Conservation (phyloP, 1,140 invertebrate species). For the Thereuonema tuberculata region DNA sequence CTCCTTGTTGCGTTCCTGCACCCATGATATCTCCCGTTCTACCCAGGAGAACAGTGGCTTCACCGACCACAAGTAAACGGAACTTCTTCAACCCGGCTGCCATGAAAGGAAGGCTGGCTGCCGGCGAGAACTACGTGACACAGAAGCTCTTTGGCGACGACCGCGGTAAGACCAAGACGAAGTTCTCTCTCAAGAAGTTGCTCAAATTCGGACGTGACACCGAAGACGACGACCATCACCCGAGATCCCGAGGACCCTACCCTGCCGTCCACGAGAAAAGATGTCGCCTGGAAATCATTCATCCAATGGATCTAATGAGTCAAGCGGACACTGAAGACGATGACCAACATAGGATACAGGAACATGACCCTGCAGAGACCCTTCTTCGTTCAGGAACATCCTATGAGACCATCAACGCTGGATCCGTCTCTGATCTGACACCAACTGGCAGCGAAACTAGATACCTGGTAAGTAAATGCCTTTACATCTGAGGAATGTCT, state of each 20-base stretch:
- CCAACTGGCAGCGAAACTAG: no score
- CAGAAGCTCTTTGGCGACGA: neutral
- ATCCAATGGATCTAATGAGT: slow-evolving; percentile 54
- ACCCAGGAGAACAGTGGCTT: neutral
- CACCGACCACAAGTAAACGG: slow-evolving; percentile 6
- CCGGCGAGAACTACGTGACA: neutral
- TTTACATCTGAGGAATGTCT: no score
- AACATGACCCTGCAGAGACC: no score
- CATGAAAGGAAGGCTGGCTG: neutral
- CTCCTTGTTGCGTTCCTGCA: slow-evolving; percentile 4
- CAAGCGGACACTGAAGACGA: neutral
- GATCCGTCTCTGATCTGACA: no score
- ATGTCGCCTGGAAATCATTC: slow-evolving; percentile 58
- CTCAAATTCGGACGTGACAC: slow-evolving; percentile 56
- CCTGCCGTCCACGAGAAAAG: slow-evolving; percentile 19
- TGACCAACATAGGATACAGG: no score
- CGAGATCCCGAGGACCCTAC: slow-evolving; percentile 22
- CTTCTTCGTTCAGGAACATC: no score
- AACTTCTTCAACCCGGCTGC: slow-evolving; percentile 10
- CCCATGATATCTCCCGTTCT: neutral
- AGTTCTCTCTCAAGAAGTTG: slow-evolving; percentile 69
- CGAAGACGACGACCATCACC: slow-evolving; percentile 42
- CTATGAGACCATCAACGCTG: no score
- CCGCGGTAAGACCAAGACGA: slow-evolving; percentile 44
- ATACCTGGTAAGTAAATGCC: no score